Evolutionary conservation across 1,140 invertebrate species (phyloP), one percentile per base, ranked within the genome.

Genomic region (Brachionus plicatilis): DNA sequence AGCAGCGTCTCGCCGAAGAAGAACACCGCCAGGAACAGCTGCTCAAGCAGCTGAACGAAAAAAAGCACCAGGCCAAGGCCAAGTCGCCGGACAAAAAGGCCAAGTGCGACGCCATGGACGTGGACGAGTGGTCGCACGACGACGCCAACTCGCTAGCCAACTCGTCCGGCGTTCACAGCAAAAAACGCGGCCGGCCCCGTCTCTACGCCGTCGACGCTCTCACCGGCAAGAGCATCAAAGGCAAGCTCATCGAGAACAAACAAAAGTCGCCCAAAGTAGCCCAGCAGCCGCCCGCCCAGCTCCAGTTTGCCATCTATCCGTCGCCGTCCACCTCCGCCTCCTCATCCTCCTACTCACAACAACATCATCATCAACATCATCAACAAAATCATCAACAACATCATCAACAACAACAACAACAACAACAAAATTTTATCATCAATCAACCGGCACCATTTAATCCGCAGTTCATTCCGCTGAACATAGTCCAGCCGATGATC

Each of bases 321-420:
- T 80, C 76, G 41, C 76, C 76, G 45, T 80, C 76, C 9, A 80
- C 76, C 4, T 80, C 76, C 33, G n/a, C 76, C 0, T 80, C 76
- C 20, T 80, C 76, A 0, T 80, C 76, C 8, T 79, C 76, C 3
- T 72, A 72, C 37, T 72, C 68, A 3, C 68, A 70, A 6, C 66
- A 24, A 24, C 24, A 24, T 1, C 24, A 24, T 1, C 24, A 24
- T 1, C 66, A 37, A 12, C 33, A 72, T 72, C 33, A 72, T 72
- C 17, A 72, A 72, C n/a, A n/a, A n/a, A n/a, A n/a, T n/a, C n/a
- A n/a, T n/a, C n/a, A n/a, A n/a, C n/a, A n/a, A n/a, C n/a, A n/a
- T n/a, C n/a, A n/a, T n/a, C n/a, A n/a, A 3, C 68, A 70, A 6
- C 66, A 24, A 24, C 24, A 24, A 24, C 24, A 24, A 24, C 24